These are phyloP conservation scores for Drosophila gunungcola DNA, from an alignment of 1,140 invertebrate genomes.

Conservation along the genomic window DNA sequence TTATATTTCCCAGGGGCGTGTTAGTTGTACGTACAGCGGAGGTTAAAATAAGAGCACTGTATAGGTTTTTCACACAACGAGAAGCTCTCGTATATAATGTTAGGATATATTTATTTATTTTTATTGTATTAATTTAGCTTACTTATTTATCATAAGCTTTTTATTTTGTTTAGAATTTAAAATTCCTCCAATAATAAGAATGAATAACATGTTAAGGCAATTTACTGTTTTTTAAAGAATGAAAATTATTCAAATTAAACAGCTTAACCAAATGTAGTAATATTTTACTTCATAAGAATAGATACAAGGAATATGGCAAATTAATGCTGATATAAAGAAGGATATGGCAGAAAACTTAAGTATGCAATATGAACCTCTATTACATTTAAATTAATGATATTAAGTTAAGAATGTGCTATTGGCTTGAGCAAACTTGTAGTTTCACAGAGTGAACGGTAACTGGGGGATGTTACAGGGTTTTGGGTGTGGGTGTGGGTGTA, in stretches of 20 bases:
- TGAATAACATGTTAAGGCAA: too few relatives aligned
- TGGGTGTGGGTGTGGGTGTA: slow-evolving; percentile 28
- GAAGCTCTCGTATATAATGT: not conserved
- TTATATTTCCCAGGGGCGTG: slow-evolving; percentile 78
- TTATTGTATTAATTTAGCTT: not conserved
- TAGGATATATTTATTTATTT: not conserved
- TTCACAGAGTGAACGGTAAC: slow-evolving; percentile 12
- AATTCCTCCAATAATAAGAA: too few relatives aligned
- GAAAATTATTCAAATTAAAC: too few relatives aligned
- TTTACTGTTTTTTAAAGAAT: too few relatives aligned
- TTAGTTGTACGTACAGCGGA: slow-evolving; percentile 39
- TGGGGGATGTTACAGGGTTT: slow-evolving; percentile 16
- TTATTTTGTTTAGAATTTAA: too few relatives aligned
- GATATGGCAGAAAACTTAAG: not conserved
- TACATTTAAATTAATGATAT: too few relatives aligned
- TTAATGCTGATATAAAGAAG: too few relatives aligned
- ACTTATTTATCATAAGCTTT: not conserved
- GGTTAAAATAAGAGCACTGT: not conserved
- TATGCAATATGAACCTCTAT: too few relatives aligned
- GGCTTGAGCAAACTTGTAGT: slow-evolving; percentile 6
- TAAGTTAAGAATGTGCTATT: not conserved
- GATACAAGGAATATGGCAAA: too few relatives aligned
- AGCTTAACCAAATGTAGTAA: too few relatives aligned
- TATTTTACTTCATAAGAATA: too few relatives aligned
- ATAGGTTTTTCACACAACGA: too few relatives aligned